Conservation (phyloP, 2,113 vertebrate genomes). For the Megaleporinus macrocephalus region DNA sequence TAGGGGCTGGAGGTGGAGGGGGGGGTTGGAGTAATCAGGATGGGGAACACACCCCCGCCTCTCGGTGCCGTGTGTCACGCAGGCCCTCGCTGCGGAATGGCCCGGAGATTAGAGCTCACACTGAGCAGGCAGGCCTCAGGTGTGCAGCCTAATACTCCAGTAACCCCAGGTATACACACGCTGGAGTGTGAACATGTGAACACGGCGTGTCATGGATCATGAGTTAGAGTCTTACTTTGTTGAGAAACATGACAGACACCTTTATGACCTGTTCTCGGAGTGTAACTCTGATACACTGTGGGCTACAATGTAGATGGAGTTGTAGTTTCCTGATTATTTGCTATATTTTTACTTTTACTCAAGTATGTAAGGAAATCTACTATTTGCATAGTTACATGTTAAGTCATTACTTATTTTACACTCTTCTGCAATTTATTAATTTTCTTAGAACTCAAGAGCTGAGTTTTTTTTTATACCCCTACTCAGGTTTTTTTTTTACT, state of each 20-base stretch:
- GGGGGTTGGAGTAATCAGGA: slow-evolving; percentile 85
- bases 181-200: slow-evolving; percentile 4
- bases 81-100: slow-evolving; percentile 87
- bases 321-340: too few species aligned
- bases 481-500: too few species aligned
- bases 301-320: too few species aligned
- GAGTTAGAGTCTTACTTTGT: not conserved
- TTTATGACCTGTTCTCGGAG: too few species aligned
- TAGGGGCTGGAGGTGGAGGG: slow-evolving; percentile 37
- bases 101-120: slow-evolving; percentile 88
- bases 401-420: too few species aligned
- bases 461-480: too few species aligned
- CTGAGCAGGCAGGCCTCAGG: slow-evolving; percentile 87
- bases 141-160: slow-evolving; percentile 88
- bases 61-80: slow-evolving; percentile 75
- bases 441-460: too few species aligned
- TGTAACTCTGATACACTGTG: too few species aligned
- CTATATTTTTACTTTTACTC: too few species aligned
- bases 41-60: slow-evolving; percentile 82
- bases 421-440: too few species aligned
- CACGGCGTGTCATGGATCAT: slow-evolving; percentile 5
- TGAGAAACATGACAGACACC: not conserved
- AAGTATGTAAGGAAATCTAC: too few species aligned
- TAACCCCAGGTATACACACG: slow-evolving; percentile 53
- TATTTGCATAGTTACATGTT: too few species aligned